These are phyloP conservation scores for Nemurella pictetii DNA, from an alignment of 2,888 invertebrate species.

Conservation along the genomic window DNA sequence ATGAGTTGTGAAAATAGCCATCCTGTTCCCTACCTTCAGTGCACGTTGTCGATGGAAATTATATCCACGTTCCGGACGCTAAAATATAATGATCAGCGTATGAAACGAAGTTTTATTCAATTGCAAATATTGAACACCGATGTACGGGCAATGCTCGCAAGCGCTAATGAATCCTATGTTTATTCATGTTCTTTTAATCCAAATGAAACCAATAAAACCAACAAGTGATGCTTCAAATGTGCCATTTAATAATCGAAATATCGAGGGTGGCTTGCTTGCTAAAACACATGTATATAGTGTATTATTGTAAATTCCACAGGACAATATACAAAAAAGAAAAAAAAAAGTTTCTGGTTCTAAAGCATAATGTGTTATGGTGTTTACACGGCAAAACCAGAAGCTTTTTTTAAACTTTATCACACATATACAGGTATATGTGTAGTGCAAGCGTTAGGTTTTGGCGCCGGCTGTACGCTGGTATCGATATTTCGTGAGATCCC, in stretches of 20 bases:
- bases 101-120: not conserved
- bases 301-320: too few relatives aligned
- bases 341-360: too few relatives aligned
- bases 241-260: not conserved
- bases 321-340: too few relatives aligned
- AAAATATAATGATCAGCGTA: not conserved
- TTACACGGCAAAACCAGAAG: not conserved
- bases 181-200: not conserved
- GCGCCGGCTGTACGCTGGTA: not conserved
- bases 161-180: not conserved
- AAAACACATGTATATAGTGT: too few relatives aligned
- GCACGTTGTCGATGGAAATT: not conserved
- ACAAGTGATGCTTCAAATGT: not conserved
- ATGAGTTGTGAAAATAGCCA: too few relatives aligned
- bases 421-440: not conserved
- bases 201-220: not conserved
- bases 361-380: too few relatives aligned
- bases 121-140: not conserved
- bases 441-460: not conserved
- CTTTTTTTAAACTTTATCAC: not conserved
- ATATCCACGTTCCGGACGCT: not conserved
- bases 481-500: slow-evolving; percentile 24
- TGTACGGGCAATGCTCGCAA: not conserved
- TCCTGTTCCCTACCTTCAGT: not conserved
- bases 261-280: not conserved